Conservation (phyloP, 2,113 vertebrate species). For the Microtus oregoni region DNA sequence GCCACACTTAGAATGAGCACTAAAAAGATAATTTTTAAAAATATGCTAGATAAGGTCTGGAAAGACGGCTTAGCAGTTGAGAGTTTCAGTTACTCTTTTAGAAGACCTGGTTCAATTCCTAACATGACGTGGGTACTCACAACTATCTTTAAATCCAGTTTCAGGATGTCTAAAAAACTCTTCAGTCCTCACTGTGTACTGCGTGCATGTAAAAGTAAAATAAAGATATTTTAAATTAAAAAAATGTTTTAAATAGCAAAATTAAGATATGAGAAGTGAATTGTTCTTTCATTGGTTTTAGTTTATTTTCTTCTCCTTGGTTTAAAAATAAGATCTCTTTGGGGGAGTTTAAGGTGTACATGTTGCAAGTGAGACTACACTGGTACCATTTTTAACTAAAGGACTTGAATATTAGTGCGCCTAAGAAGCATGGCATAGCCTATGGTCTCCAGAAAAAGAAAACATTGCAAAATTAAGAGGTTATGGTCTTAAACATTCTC, state of each 20-base stretch:
- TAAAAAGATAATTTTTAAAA: constrained; percentile 52
- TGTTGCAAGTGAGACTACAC: not conserved
- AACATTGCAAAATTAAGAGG: not conserved
- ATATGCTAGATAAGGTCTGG: not conserved
- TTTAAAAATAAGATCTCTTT: not conserved
- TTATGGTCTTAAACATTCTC: constrained; percentile 20
- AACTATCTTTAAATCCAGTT: not conserved
- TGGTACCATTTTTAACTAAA: not conserved
- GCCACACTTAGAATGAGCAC: not conserved
- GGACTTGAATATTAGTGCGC: not conserved
- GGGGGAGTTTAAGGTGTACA: not conserved
- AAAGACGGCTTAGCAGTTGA: not conserved
- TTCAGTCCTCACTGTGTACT: not conserved
- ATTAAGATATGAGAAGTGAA: not conserved
- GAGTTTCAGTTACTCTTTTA: not conserved
- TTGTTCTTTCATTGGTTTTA: not conserved
- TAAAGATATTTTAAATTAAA: not conserved
- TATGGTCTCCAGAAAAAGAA: not conserved
- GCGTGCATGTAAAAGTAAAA: not conserved
- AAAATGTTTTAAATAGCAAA: not conserved
- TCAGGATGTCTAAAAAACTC: not conserved
- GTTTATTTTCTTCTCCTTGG: constrained; percentile 10
- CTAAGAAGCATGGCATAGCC: not conserved
- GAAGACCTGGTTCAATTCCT: not conserved
- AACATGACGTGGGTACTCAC: not conserved